phyloP scores from a whole-genome alignment of 2,888 invertebrate genomes.

The Stenodera caucasica region DNA sequence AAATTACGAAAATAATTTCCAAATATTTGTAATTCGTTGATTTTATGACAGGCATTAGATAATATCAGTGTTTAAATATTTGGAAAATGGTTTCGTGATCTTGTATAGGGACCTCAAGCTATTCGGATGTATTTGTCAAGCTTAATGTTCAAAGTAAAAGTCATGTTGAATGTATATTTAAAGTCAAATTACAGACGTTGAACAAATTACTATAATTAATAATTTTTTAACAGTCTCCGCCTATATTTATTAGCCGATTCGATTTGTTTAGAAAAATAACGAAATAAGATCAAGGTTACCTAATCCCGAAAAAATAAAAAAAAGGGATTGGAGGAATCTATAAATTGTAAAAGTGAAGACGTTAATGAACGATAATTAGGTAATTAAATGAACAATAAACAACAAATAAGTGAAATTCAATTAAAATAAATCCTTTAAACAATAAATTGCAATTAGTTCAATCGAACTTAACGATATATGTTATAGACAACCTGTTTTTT shows the following conservation, averaged over 20 bases:
- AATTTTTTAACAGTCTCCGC: constrained; percentile 14
- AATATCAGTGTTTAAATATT: constrained; percentile 19
- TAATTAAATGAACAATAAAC: constrained; percentile 34
- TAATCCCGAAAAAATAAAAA: too few relatives aligned
- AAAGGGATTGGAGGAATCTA: constrained; percentile 9
- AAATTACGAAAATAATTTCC: constrained; percentile 7
- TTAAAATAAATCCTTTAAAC: constrained; percentile 48
- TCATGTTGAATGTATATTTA: constrained; percentile 21
- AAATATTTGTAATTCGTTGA: constrained; percentile 12
- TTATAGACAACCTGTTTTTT: constrained; percentile 31
- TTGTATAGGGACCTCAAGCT: constrained; percentile 15
- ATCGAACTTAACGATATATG: constrained; percentile 40
- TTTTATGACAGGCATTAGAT: constrained; percentile 20
- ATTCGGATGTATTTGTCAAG: constrained; percentile 25
- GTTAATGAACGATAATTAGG: constrained; percentile 35
- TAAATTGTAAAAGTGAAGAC: constrained; percentile 16
- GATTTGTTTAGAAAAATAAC: too few relatives aligned
- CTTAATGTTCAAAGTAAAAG: constrained; percentile 22
- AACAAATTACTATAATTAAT: constrained; percentile 25
- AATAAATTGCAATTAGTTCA: constrained; percentile 52
- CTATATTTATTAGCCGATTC: neutral
- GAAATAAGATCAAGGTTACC: constrained; percentile 26
- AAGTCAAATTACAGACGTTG: constrained; percentile 23
- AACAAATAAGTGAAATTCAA: constrained; percentile 48
- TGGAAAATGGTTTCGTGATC: constrained; percentile 19